These are phyloP conservation scores for Sialia sialis DNA, from an alignment of 2,113 vertebrate genomes.

Conservation along the genomic window DNA sequence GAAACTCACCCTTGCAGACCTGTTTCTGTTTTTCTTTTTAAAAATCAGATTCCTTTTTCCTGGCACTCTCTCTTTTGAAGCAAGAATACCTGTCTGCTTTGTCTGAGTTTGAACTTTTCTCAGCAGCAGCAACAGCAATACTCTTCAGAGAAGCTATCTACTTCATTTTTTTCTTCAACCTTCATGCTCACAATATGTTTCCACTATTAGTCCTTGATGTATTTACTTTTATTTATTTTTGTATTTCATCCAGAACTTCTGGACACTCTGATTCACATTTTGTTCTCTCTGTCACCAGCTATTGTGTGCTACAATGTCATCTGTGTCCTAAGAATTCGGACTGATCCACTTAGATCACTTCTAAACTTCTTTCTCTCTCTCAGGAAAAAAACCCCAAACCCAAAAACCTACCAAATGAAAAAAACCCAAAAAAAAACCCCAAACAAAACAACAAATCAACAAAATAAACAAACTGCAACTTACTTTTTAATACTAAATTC, in stretches of 20 bases:
- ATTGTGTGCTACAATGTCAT: neutral
- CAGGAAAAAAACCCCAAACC: neutral
- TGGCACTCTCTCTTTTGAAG: neutral
- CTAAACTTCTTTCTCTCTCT: neutral
- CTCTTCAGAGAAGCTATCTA: neutral
- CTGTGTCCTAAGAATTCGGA: neutral
- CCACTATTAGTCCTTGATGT: neutral
- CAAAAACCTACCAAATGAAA: neutral
- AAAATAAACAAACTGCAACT: neutral
- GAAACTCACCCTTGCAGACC: neutral
- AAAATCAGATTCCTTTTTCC: neutral
- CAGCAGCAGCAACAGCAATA: neutral
- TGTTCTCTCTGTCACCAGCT: neutral
- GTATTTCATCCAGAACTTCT: neutral
- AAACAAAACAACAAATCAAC: too few species aligned
- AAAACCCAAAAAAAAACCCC: neutral
- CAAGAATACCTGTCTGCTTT: neutral
- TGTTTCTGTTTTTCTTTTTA: neutral
- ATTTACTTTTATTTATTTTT: conserved; percentile 24
- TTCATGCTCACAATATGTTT: neutral
- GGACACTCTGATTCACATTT: neutral
- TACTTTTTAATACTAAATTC: neutral
- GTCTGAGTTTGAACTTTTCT: neutral
- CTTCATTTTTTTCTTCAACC: neutral
- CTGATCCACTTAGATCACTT: neutral